These are phyloP conservation scores for Hypena proboscidalis DNA, from an alignment of 2,888 invertebrate species.

Conservation along the genomic window DNA sequence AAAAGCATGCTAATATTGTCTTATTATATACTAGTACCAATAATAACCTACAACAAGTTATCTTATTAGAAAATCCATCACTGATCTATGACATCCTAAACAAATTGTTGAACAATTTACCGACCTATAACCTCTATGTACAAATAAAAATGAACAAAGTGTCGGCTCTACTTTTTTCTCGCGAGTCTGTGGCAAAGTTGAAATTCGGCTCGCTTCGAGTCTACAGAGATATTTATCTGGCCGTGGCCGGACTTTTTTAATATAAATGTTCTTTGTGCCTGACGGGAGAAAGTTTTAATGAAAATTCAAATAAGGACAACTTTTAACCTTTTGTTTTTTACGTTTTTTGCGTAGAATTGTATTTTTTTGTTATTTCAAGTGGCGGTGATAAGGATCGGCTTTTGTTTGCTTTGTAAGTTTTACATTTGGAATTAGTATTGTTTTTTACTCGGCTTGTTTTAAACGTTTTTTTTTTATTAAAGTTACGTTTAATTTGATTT, in stretches of 20 bases:
- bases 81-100: too few species aligned
- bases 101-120: too few species aligned
- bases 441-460: neutral
- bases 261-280: constrained; percentile 86
- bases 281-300: constrained; percentile 82
- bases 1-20: too few species aligned
- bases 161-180: constrained; percentile 49
- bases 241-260: constrained; percentile 83
- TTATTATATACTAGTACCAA: too few species aligned
- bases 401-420: constrained; percentile 41
- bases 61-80: too few species aligned
- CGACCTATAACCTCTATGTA: too few species aligned
- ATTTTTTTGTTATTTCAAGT: constrained; percentile 73
- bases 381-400: constrained; percentile 49
- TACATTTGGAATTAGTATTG: constrained; percentile 21
- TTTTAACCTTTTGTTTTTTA: constrained; percentile 76
- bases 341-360: constrained; percentile 66
- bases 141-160: constrained; percentile 7
- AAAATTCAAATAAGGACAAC: constrained; percentile 83
- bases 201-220: constrained; percentile 82
- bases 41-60: too few species aligned
- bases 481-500: neutral
- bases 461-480: neutral
- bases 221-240: constrained; percentile 85
- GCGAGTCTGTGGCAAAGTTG: constrained; percentile 68